Conservation (phyloP, 2,888 invertebrate genomes). For the Apantesis nais region DNA sequence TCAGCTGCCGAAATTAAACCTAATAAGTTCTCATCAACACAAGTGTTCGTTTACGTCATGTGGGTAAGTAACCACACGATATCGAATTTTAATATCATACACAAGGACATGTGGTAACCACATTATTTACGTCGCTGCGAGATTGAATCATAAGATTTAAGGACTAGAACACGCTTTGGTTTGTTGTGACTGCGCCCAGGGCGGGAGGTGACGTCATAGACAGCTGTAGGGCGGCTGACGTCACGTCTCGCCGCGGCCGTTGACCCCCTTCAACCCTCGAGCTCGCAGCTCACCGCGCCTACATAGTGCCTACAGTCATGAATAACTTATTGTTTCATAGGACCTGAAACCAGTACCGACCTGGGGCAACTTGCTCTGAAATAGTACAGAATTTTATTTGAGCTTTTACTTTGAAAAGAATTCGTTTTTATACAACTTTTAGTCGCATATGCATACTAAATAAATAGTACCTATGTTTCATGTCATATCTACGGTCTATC, state of each 20-base stretch:
- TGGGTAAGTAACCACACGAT: constrained; percentile 67
- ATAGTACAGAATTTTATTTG: constrained; percentile 43
- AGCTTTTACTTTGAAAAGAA: constrained; percentile 18
- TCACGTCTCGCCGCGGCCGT: constrained; percentile 76
- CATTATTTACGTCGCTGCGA: constrained; percentile 57
- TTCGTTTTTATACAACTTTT: constrained; percentile 20
- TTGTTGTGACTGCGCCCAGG: constrained; percentile 62
- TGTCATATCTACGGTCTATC: constrained; percentile 12
- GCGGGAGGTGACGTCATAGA: constrained; percentile 78
- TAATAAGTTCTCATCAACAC: constrained; percentile 58
- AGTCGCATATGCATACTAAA: background rate
- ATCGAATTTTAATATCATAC: constrained; percentile 69
- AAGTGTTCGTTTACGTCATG: constrained; percentile 67
- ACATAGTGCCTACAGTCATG: constrained; percentile 67
- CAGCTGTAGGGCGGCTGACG: constrained; percentile 84
- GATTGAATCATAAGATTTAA: constrained; percentile 68
- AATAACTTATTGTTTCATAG: constrained; percentile 75
- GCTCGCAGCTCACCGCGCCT: constrained; percentile 59
- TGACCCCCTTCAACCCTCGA: constrained; percentile 74
- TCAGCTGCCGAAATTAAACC: constrained; percentile 52
- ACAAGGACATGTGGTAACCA: constrained; percentile 74
- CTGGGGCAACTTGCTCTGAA: constrained; percentile 76
- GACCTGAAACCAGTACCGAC: constrained; percentile 68
- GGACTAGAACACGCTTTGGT: constrained; percentile 67
- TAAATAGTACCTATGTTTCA: constrained; percentile 20